A percentile compares a stretch with the other conserved stretches of the same genome.
phyloP scores from a whole-genome alignment of 2,888 invertebrate genomes.

The Heteromyza rotundicornis region DNA sequence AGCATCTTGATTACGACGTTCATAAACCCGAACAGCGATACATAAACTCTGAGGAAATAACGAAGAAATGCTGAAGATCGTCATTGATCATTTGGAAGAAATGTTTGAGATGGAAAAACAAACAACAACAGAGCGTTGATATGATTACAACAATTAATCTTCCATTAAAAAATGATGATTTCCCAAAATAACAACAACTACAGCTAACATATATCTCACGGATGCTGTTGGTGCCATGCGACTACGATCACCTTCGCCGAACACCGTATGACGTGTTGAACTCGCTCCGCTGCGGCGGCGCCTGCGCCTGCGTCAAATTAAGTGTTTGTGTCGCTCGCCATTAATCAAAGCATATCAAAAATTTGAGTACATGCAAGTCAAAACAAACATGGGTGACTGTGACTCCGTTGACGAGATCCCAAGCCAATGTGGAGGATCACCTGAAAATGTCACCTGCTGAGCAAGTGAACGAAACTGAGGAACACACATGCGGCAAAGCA shows the following conservation, averaged over 20 bases:
- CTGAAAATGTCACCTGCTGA: slow-evolving; percentile 52
- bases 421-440: not conserved
- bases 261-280: not conserved
- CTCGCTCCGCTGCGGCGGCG: slow-evolving; percentile 41
- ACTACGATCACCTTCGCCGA: not conserved
- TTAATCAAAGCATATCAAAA: slow-evolving; percentile 56
- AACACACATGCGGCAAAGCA: slow-evolving; percentile 34
- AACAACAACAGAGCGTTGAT: slow-evolving; percentile 43
- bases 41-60: slow-evolving; percentile 13
- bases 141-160: slow-evolving; percentile 59
- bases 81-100: no score
- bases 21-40: not conserved
- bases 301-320: slow-evolving; percentile 58
- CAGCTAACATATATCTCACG: slow-evolving; percentile 22
- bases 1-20: slow-evolving; percentile 49
- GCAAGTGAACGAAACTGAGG: no score
- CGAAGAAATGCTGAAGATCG: no score
- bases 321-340: slow-evolving; percentile 58
- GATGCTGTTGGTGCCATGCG: slow-evolving; percentile 23
- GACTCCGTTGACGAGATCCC: not conserved
- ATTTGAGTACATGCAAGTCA: no score
- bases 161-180: slow-evolving; percentile 42
- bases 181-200: slow-evolving; percentile 21
- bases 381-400: not conserved
- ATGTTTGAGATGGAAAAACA: not conserved